Conservation (phyloP, 1,140 invertebrate genomes). For the Penaeus indicus region DNA sequence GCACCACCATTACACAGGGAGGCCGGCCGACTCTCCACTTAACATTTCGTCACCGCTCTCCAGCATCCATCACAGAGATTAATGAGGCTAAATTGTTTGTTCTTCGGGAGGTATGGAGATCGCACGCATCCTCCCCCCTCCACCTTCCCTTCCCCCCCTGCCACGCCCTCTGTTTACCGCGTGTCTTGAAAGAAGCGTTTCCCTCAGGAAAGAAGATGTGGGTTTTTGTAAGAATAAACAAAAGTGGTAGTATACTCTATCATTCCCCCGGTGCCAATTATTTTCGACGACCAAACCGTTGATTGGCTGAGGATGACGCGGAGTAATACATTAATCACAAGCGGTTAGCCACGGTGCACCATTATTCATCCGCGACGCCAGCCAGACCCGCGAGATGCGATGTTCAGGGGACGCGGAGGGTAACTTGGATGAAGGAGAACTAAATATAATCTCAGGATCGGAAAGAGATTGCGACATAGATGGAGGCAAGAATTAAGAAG, state of each 20-base stretch:
- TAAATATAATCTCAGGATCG: too few species aligned
- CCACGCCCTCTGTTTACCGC: not conserved
- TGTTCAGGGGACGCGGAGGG: too few species aligned
- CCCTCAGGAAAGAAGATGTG: too few species aligned
- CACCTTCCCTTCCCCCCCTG: not conserved
- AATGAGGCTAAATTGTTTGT: too few species aligned
- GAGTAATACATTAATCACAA: slow-evolving; percentile 60
- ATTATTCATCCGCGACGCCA: slow-evolving; percentile 60
- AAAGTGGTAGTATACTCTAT: not conserved
- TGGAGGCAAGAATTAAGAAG: too few species aligned
- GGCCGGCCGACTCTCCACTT: not conserved
- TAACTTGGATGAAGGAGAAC: too few species aligned
- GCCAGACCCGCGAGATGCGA: slow-evolving; percentile 24
- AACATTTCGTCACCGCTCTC: slow-evolving; percentile 3
- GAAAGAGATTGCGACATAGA: too few species aligned
- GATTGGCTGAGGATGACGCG: slow-evolving; percentile 60
- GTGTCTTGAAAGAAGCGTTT: not conserved
- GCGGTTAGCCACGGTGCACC: slow-evolving; percentile 60
- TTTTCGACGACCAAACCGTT: slow-evolving; percentile 34
- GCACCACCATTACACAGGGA: too few species aligned
- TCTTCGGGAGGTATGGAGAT: too few species aligned
- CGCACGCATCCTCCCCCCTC: not conserved
- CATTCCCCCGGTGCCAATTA: slow-evolving; percentile 9
- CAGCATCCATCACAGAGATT: not conserved
- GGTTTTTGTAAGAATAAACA: not conserved